Evolutionary conservation across 2,888 invertebrate species (phyloP).

Genomic region (Cartodere bifasciata): DNA sequence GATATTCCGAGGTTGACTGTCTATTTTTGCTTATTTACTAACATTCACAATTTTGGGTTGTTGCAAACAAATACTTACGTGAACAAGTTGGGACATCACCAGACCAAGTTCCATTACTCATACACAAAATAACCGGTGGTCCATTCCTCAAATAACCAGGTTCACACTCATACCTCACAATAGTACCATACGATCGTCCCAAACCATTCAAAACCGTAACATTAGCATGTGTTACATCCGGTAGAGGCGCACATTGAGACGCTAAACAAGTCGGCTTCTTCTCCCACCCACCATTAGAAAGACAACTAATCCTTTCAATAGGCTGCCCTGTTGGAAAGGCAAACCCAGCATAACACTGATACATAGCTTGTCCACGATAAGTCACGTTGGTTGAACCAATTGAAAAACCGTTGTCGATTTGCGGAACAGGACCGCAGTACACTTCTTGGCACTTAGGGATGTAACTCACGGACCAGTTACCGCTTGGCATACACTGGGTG

Average conservation of each 20-base stretch:
- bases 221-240: constrained; percentile 79
- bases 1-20: too few relatives aligned
- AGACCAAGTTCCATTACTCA: constrained; percentile 94
- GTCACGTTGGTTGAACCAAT: constrained; percentile 93
- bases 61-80: constrained; percentile 37
- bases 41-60: too few relatives aligned
- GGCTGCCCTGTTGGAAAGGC: constrained; percentile 81
- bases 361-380: constrained; percentile 83
- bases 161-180: constrained; percentile 84
- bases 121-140: constrained; percentile 81
- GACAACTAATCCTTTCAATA: constrained; percentile 78
- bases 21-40: too few relatives aligned
- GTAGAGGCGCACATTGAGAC: constrained; percentile 78
- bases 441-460: constrained; percentile 93
- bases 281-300: constrained; percentile 86
- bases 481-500: constrained; percentile 78
- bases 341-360: constrained; percentile 94
- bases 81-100: constrained; percentile 80
- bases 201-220: constrained; percentile 79
- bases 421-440: constrained; percentile 94
- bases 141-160: constrained; percentile 81
- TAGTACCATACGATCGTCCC: constrained; percentile 86
- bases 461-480: constrained; percentile 84
- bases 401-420: constrained; percentile 95
- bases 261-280: constrained; percentile 87